Evolutionary conservation across 2,888 invertebrate genomes (phyloP), one percentile per base, ranked within the genome.

Genomic region (Leptinotarsa peninsularis): DNA sequence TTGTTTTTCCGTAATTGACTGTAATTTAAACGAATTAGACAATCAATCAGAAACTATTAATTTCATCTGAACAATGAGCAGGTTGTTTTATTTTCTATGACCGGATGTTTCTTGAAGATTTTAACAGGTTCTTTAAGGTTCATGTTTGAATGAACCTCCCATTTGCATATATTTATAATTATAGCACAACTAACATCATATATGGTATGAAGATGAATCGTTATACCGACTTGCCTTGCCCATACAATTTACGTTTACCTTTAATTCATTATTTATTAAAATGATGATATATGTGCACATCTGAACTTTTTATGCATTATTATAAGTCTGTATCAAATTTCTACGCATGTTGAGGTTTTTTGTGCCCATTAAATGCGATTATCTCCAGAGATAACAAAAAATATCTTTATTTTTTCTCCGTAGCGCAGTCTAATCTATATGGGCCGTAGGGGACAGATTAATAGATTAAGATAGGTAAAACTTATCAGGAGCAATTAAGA

Each of bases 91-190:
- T 78, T 66, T 66, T 73, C 70, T 75, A 78, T 74, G 73, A 75
- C 76, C 76, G 76, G 78, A 79, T 74, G 75, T 77, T 70, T 50
- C 70, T 70, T 43, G 52, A 66, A 74, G 56, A 50, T 77, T 72
- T 74, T 76, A 77, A 74, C 78, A 67, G 72, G 78, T 67, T 66
- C 23, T 49, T 52, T 72, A 58, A 73, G 69, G 56, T 68, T 68
- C 27, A 60, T 52, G 72, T 72, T 66, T 67, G 76, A 78, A 78
- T 74, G 73, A 76, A 71, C 17, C 69, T 73, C 63, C 77, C 79
- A 80, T 82, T 82, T 82, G 80, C 82, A 81, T 82, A 80, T 72
- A 76, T 78, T 79, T 80, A 79, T 81, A 81, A 82, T 81, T 82
- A 80, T 75, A 76, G 75, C 69, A 77, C 77, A 75, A 63, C 76